These are phyloP conservation scores for Barypeithes pellucidus DNA, from an alignment of 2,888 invertebrate genomes.

Conservation along the genomic window DNA sequence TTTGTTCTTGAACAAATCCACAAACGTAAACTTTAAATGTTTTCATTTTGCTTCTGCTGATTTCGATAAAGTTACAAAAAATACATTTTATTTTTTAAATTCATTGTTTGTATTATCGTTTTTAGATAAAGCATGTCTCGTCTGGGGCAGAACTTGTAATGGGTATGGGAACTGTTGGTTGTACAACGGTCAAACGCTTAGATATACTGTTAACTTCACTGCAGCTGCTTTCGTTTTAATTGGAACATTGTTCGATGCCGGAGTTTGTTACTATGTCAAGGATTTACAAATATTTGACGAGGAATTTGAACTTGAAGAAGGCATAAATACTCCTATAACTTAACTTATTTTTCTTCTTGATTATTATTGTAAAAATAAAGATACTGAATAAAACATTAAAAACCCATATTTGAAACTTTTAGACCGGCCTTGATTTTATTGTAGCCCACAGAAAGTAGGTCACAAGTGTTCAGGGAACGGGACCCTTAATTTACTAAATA, in stretches of 20 bases:
- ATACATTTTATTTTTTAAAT: too few relatives aligned
- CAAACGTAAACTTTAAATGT: too few relatives aligned
- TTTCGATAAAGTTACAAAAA: too few relatives aligned
- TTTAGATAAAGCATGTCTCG: slow-evolving; percentile 78
- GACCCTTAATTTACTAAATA: too few relatives aligned
- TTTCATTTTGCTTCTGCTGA: too few relatives aligned
- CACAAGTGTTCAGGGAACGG: too few relatives aligned
- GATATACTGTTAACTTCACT: slow-evolving; percentile 78
- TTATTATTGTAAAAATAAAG: slow-evolving; percentile 1
- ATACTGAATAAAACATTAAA: not conserved
- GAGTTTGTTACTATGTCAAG: slow-evolving; percentile 81
- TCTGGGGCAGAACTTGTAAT: slow-evolving; percentile 83
- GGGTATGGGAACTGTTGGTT: slow-evolving; percentile 84
- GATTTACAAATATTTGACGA: slow-evolving; percentile 81
- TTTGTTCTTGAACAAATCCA: too few relatives aligned
- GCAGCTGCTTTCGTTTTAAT: slow-evolving; percentile 78
- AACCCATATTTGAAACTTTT: not conserved
- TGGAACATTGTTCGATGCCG: slow-evolving; percentile 78
- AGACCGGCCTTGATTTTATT: too few relatives aligned
- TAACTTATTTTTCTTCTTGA: slow-evolving; percentile 20
- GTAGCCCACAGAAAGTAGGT: too few relatives aligned
- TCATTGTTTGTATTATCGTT: too few relatives aligned
- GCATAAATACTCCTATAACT: slow-evolving; percentile 48
- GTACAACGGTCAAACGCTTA: slow-evolving; percentile 78
- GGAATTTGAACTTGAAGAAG: slow-evolving; percentile 71